A percentile compares a stretch with the other conserved stretches of the same genome.
phyloP scores from a whole-genome alignment of 92 coral and sea anemone species.

The Palythoa heliodiscus region DNA sequence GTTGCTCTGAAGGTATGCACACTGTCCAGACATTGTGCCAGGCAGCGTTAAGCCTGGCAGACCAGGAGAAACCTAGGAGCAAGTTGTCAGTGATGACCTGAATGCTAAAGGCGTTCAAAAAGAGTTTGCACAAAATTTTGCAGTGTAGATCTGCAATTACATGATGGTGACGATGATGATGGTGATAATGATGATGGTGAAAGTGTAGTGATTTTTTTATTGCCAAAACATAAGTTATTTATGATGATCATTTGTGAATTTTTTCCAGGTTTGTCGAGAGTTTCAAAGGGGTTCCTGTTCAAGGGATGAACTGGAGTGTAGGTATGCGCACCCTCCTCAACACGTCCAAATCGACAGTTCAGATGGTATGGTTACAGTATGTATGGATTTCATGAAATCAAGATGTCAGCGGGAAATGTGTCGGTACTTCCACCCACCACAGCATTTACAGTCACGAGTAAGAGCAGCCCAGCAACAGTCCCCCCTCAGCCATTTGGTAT shows the following conservation, averaged over 20 bases:
- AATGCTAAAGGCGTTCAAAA: too few species aligned
- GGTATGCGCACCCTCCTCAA: slow-evolving; percentile 90
- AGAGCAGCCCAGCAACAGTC: slow-evolving; percentile 90
- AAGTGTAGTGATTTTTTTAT: background rate
- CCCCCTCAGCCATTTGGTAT: slow-evolving; percentile 43
- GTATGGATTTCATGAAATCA: slow-evolving; percentile 98
- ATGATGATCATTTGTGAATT: background rate
- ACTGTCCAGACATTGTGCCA: too few species aligned
- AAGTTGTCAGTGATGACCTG: too few species aligned
- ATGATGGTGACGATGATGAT: too few species aligned
- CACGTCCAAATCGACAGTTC: slow-evolving; percentile 82
- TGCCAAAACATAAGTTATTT: background rate
- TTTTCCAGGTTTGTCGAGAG: slow-evolving; percentile 86
- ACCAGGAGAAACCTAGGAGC: too few species aligned
- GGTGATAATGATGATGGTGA: too few species aligned
- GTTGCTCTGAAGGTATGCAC: too few species aligned
- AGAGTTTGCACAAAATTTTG: too few species aligned
- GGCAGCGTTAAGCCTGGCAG: too few species aligned
- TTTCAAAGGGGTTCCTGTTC: slow-evolving; percentile 90
- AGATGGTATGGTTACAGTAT: slow-evolving; percentile 93
- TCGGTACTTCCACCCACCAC: slow-evolving; percentile 97
- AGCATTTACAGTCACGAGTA: slow-evolving; percentile 90
- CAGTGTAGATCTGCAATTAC: too few species aligned
- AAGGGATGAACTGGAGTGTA: slow-evolving; percentile 85
- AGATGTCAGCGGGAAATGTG: slow-evolving; percentile 93